Percentiles rank a stretch among this genome's conserved stretches.
Evolutionary conservation across 2,888 invertebrate genomes (phyloP).

Genomic region (Stenoptilia bipunctidactyla): DNA sequence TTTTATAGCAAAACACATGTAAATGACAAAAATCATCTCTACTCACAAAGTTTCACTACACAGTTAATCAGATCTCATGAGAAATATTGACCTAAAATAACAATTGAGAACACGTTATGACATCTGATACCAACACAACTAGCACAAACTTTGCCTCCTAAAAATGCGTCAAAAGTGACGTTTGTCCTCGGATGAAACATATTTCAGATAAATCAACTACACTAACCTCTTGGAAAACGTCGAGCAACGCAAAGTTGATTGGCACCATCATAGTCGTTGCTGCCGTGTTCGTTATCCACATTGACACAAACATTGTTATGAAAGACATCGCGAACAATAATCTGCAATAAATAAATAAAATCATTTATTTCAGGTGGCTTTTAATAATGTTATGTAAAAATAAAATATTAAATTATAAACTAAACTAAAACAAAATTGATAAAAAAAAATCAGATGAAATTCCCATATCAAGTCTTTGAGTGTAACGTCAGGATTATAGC

Average conservation of each 20-base stretch:
- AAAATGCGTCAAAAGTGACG: too few relatives aligned
- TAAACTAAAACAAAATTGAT: background rate
- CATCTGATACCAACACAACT: too few relatives aligned
- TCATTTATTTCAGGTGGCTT: background rate
- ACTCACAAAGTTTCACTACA: too few relatives aligned
- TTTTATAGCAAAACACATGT: too few relatives aligned
- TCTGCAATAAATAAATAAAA: slow-evolving; percentile 62
- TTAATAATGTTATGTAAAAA: slow-evolving; percentile 7
- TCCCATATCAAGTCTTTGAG: slow-evolving; percentile 7
- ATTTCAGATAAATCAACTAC: background rate
- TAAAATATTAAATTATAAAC: background rate
- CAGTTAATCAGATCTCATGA: background rate
- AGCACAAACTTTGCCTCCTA: too few relatives aligned
- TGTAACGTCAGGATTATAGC: too few relatives aligned
- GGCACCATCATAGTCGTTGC: slow-evolving; percentile 94
- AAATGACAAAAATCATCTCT: too few relatives aligned
- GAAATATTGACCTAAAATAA: background rate
- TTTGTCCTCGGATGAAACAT: background rate
- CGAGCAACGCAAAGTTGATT: slow-evolving; percentile 83
- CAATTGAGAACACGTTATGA: background rate
- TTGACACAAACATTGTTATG: slow-evolving; percentile 90
- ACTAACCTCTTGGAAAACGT: slow-evolving; percentile 79
- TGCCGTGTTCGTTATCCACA: slow-evolving; percentile 96
- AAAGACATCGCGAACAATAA: slow-evolving; percentile 83
- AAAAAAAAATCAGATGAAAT: background rate